A percentile compares a stretch with the other conserved stretches of the same genome.
phyloP scores from a whole-genome alignment of 2,797 vertebrate genomes.

The Chloroceryle inda region DNA sequence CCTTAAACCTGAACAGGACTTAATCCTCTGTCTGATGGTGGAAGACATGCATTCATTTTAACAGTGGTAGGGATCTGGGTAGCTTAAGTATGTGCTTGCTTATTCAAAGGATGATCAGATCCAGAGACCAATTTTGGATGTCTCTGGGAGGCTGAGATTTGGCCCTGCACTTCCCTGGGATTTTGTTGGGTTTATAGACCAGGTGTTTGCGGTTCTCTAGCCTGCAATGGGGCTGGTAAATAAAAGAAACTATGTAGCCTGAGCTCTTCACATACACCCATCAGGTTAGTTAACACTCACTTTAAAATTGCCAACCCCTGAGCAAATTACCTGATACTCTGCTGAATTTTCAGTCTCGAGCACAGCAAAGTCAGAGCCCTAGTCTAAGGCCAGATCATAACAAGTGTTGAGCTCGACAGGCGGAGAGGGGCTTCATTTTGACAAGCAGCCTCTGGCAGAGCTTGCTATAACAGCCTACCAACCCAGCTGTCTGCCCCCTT shows the following conservation, averaged over 20 bases:
- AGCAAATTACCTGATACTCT: not conserved
- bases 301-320: not conserved
- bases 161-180: not conserved
- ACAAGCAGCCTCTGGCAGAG: slow-evolving; percentile 36
- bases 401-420: not conserved
- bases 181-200: not conserved
- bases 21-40: not conserved
- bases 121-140: not conserved
- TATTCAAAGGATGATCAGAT: not conserved
- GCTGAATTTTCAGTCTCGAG: not conserved
- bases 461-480: slow-evolving; percentile 25
- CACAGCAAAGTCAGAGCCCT: slow-evolving; percentile 15
- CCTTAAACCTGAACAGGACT: slow-evolving; percentile 45
- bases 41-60: not conserved
- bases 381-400: slow-evolving; percentile 7
- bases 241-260: not conserved
- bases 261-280: not conserved
- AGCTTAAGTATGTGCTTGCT: not conserved
- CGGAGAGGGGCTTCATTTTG: slow-evolving; percentile 6
- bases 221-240: not conserved
- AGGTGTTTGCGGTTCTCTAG: not conserved
- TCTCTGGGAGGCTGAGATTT: not conserved
- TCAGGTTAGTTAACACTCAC: not conserved
- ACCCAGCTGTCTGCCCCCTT: slow-evolving; percentile 27
- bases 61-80: not conserved